These are phyloP conservation scores for Nansenia antarctica DNA, from an alignment of 2,113 vertebrate genomes.

Conservation along the genomic window DNA sequence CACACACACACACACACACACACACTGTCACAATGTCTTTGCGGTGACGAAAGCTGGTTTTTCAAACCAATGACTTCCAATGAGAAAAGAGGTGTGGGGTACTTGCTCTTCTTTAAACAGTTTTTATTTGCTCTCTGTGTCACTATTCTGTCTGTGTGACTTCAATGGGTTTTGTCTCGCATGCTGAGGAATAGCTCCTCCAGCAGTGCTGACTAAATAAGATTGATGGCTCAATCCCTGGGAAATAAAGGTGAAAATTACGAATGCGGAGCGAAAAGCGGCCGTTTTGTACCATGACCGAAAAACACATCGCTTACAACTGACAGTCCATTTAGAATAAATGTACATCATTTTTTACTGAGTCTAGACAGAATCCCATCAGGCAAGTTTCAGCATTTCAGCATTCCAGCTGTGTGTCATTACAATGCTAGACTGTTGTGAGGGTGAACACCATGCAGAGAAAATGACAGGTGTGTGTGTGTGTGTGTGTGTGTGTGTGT, in stretches of 20 bases:
- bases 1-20: not conserved
- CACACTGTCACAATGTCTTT: not conserved
- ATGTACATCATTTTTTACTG: not conserved
- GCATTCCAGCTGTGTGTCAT: not conserved
- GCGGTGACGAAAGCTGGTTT: not conserved
- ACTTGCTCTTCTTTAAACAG: not conserved
- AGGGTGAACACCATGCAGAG: not conserved
- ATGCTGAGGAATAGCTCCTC: not conserved
- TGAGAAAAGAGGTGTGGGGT: not conserved
- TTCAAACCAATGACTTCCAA: not conserved
- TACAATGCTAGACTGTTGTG: not conserved
- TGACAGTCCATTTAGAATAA: not conserved
- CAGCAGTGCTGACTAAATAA: not conserved
- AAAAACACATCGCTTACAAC: not conserved
- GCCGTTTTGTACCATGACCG: not conserved
- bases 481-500: not conserved
- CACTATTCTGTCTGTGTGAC: not conserved
- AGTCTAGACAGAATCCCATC: slow-evolving; percentile 1
- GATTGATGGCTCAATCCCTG: slow-evolving; percentile 1
- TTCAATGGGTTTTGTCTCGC: not conserved
- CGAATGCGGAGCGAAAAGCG: not conserved
- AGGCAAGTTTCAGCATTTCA: not conserved
- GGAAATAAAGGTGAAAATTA: slow-evolving; percentile 6
- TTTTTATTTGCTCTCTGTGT: not conserved
- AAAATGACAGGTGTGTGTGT: not conserved